Conservation (phyloP, 2,113 vertebrate genomes). For the Cepphus grylle region DNA sequence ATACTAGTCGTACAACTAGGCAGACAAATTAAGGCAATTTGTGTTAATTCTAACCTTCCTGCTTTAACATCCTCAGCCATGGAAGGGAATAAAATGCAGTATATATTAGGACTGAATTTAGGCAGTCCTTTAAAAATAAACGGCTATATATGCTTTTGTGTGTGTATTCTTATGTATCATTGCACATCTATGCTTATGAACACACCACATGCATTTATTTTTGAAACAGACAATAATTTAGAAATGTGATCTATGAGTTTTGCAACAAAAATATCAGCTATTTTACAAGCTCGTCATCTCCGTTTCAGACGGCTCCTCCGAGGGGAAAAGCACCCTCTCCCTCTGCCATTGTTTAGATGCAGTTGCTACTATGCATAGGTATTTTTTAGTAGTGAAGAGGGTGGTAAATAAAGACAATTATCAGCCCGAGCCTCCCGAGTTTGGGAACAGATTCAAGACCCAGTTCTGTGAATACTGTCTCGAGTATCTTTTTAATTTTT, state of each 20-base stretch:
- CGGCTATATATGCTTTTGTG: not conserved
- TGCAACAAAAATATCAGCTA: conserved; percentile 31
- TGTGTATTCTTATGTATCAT: not conserved
- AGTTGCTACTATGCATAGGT: not conserved
- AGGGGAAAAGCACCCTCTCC: not conserved
- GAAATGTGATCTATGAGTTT: not conserved
- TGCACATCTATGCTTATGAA: not conserved
- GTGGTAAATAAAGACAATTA: not conserved
- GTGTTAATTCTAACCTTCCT: not conserved
- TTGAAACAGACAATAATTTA: conserved; percentile 21
- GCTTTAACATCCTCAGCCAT: not conserved
- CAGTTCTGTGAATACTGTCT: not conserved
- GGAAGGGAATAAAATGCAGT: not conserved
- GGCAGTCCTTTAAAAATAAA: not conserved
- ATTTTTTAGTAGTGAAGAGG: not conserved
- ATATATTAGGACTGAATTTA: not conserved
- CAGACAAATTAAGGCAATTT: not conserved
- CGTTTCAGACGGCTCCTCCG: not conserved
- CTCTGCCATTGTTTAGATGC: not conserved
- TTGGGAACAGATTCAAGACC: not conserved
- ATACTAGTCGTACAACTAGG: not conserved
- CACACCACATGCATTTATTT: not conserved
- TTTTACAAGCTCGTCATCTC: conserved; percentile 11
- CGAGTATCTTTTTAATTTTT: not conserved
- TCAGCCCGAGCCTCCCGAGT: not conserved